These are phyloP conservation scores for Rhagoletis zephyria DNA, from an alignment of 1,140 invertebrate species.

Conservation along the genomic window DNA sequence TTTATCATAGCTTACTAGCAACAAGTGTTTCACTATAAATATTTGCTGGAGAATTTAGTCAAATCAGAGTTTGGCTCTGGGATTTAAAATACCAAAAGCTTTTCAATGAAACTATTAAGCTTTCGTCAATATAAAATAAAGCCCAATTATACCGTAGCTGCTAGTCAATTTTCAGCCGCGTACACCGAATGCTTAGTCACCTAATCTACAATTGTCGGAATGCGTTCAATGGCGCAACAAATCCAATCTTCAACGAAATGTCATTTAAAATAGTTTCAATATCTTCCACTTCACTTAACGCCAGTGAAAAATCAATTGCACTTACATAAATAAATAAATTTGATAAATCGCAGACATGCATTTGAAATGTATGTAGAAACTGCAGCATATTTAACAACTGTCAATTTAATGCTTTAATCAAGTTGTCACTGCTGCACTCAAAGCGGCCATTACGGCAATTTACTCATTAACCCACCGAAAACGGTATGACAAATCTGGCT, in stretches of 20 bases:
- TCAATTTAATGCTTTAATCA: conserved; percentile 47
- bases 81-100: no score
- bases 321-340: neutral
- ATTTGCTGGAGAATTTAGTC: no score
- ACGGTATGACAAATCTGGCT: conserved; percentile 38
- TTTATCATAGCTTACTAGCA: no score
- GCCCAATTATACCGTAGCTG: neutral
- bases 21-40: no score
- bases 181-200: neutral
- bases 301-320: conserved; percentile 44
- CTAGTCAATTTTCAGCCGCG: neutral
- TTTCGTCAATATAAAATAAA: neutral
- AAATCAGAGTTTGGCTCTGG: no score
- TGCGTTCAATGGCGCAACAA: neutral
- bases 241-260: neutral
- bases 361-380: neutral
- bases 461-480: conserved; percentile 41
- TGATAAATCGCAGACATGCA: conserved; percentile 38
- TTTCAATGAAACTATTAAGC: no score
- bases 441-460: conserved; percentile 45
- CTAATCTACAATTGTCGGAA: neutral
- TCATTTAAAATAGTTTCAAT: conserved; percentile 8
- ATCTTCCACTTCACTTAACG: neutral
- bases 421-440: conserved; percentile 37
- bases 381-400: neutral